Base-by-base conservation (phyloP, 2,888 invertebrate genomes). In the Mesorhabditis belari region DNA sequence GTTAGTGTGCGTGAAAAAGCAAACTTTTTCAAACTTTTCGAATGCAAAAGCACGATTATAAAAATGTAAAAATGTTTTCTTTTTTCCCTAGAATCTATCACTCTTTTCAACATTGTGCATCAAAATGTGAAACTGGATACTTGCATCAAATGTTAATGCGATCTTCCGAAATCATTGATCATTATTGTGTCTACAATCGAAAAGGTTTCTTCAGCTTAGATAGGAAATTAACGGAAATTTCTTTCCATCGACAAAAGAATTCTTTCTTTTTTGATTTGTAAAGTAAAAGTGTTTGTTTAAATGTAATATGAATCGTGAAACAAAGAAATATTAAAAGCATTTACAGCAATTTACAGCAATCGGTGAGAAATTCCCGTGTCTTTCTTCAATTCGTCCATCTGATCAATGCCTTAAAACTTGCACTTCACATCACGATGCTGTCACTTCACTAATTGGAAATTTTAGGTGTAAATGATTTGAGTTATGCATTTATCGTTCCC, bases 181-280 rank as follows among this genome's bases (percentile, higher is more conserved):
- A 78, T 59, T 78, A 77, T 55, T 78, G 78, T 62, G 76, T 78
- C 49, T 78, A 74, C 64, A 74, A 78, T 55, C 77, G 66, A 62
- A 65, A 76, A 54, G 73, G 76, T 76, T 12, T 3, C 59, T n/a
- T 5, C 6, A 53, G 25, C 19, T 19, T n/a, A 17, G 9, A 12
- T 9, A 52, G 19, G 19, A n/a, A 52, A 52, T 9, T n/a, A n/a
- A n/a, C n/a, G n/a, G n/a, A n/a, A n/a, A n/a, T n/a, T n/a, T n/a
- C n/a, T n/a, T n/a, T n/a, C n/a, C n/a, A n/a, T n/a, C n/a, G n/a
- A n/a, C n/a, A n/a, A n/a, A n/a, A n/a, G n/a, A n/a, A n/a, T n/a
- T n/a, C n/a, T n/a, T n/a, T n/a, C n/a, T n/a, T n/a, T n/a, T n/a
- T n/a, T n/a, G n/a, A n/a, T n/a, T n/a, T n/a, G n/a, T n/a, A n/a